phyloP scores from a whole-genome alignment of 1,140 invertebrate species.

The Ips typographus region DNA sequence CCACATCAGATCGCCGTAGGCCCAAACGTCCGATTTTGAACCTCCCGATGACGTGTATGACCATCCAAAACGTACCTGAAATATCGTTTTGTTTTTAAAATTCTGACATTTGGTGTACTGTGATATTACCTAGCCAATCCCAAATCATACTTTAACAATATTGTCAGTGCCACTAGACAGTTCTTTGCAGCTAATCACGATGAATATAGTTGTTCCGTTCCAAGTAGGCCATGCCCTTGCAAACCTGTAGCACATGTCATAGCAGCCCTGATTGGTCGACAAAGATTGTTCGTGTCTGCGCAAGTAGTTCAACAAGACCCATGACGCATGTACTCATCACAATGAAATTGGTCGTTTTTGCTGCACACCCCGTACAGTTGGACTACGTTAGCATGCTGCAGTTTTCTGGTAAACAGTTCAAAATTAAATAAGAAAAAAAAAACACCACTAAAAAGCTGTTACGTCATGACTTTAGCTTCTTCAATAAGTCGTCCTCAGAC shows the following conservation, averaged over 20 bases:
- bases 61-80: constrained; percentile 85
- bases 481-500: constrained; percentile 95
- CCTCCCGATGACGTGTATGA: constrained; percentile 93
- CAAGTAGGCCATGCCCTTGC: constrained; percentile 94
- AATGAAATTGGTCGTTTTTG: constrained; percentile 91
- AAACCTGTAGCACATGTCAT: constrained; percentile 94
- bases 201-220: constrained; percentile 96
- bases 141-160: constrained; percentile 93
- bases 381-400: constrained; percentile 92
- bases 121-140: constrained; percentile 73
- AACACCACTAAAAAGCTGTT: constrained; percentile 11
- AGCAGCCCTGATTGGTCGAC: constrained; percentile 77
- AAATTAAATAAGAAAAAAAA: too few relatives aligned
- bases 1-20: constrained; percentile 96
- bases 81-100: too few relatives aligned
- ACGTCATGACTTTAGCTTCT: constrained; percentile 95
- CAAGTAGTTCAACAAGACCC: constrained; percentile 90
- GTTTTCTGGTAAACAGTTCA: constrained; percentile 64
- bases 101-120: too few relatives aligned
- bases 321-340: constrained; percentile 96
- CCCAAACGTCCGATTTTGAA: constrained; percentile 96
- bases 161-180: constrained; percentile 89
- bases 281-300: constrained; percentile 79
- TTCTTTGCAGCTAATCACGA: constrained; percentile 94
- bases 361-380: constrained; percentile 95